Base-by-base conservation (phyloP, 2,888 invertebrate genomes). In the Aricia artaxerxes region DNA sequence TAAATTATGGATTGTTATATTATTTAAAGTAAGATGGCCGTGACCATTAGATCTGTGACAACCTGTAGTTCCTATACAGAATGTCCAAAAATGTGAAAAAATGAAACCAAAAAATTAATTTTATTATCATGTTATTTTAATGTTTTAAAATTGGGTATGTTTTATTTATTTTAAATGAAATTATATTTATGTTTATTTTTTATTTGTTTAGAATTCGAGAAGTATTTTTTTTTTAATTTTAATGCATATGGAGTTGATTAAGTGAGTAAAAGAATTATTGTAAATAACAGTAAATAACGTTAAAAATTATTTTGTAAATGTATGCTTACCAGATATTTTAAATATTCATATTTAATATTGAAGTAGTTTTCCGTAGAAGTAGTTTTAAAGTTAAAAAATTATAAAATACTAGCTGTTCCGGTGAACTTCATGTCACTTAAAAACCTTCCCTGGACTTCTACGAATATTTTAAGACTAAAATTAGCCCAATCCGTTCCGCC, bases 1-100 rank as follows among this genome's bases (percentile, higher is more conserved):
- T 53, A 13, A 31, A 57, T 76, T 57, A 53, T 35, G 57, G 76
- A 76, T 76, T 76, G 76, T 76, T 76, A 57, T 73, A 44, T 24
- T 16, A 57, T 16, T 57, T 16, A 35, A 69, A 64, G 64, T 64
- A 64, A 3, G 6, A 69, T 69, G 35, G 13, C 69, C 31, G 11
- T 9, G 49, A 16, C 16, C 16, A 57, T 69, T 69, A 16, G 69
- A 69, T 69, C 69, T 69, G 35, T 13, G 35, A 69, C 69, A 69
- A 13, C 35, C 35, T 69, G 69, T 31, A 35, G 1, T 69, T 35
- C 3, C 53, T 13, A 53, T 53, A 35, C 11, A 69, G 11, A 4
- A 9, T 35, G 35, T 31, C 35, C 69, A 69, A 69, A 69, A 69
- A 35, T 35, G 69, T 35, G 69, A 38, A 38, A 35, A 69, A 35